These are phyloP conservation scores for Cassiopea andromeda DNA, from an alignment of 30 jellyfish, hydroid and myxozoan species.

Conservation along the genomic window DNA sequence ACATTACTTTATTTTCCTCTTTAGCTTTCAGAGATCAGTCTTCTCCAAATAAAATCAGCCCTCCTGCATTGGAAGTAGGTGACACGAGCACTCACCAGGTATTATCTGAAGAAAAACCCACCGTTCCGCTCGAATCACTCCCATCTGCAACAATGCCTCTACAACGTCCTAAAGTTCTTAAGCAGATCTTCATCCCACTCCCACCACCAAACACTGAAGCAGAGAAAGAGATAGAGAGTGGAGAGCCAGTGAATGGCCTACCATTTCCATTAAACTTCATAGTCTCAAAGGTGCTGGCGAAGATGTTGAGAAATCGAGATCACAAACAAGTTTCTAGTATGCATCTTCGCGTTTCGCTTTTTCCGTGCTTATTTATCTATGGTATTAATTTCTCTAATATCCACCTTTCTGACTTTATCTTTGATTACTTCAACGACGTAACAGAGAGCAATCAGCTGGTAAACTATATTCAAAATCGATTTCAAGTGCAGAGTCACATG, in stretches of 20 bases:
- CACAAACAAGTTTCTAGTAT: neutral
- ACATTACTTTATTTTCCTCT: neutral
- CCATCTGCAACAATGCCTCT: neutral
- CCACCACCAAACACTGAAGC: slow-evolving; percentile 91
- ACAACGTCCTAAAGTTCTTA: slow-evolving; percentile 50
- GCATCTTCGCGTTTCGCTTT: neutral
- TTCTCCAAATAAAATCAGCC: neutral
- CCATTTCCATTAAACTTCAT: slow-evolving; percentile 83
- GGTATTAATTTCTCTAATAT: no score
- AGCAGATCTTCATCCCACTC: slow-evolving; percentile 88
- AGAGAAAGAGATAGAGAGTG: slow-evolving; percentile 80
- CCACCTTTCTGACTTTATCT: no score
- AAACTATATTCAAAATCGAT: no score
- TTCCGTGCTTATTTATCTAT: no score
- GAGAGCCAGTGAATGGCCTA: slow-evolving; percentile 78
- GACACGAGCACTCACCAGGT: neutral
- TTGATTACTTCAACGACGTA: no score
- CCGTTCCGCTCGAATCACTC: neutral
- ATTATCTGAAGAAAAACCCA: neutral
- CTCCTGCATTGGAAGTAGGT: neutral
- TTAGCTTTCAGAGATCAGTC: neutral
- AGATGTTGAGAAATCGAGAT: slow-evolving; percentile 59
- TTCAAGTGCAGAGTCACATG: no score
- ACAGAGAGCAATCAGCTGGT: no score
- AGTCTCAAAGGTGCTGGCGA: slow-evolving; percentile 62